These are phyloP conservation scores for Unio pictorum DNA, from an alignment of 2,888 invertebrate genomes.

Conservation along the genomic window DNA sequence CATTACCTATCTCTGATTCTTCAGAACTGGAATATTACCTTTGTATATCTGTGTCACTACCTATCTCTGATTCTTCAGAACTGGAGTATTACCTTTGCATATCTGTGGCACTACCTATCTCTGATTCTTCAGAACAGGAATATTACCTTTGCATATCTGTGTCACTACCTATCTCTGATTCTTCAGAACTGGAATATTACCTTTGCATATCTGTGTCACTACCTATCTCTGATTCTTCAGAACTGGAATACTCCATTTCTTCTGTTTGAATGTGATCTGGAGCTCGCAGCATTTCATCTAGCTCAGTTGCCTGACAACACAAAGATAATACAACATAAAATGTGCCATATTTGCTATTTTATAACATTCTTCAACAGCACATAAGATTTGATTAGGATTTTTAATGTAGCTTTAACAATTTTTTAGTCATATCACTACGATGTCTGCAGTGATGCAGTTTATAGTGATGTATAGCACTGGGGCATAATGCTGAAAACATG, in stretches of 20 bases:
- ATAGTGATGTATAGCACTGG: no score
- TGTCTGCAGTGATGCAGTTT: no score
- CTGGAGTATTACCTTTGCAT: conserved; percentile 48
- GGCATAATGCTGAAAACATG: no score
- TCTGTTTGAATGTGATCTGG: conserved; percentile 33
- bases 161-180: conserved; percentile 81
- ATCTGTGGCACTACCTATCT: conserved; percentile 79
- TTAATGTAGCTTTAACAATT: no score
- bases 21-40: conserved; percentile 64
- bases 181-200: conserved; percentile 68
- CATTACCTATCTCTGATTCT: conserved; percentile 81
- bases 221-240: conserved; percentile 79
- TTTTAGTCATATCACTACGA: no score
- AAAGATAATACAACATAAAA: background rate
- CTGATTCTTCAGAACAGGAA: conserved; percentile 75
- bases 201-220: conserved; percentile 74
- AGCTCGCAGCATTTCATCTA: background rate
- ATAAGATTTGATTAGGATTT: no score
- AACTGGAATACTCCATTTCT: conserved; percentile 53
- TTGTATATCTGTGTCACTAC: conserved; percentile 76
- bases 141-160: conserved; percentile 68
- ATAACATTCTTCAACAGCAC: no score
- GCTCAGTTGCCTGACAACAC: background rate
- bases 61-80: conserved; percentile 78
- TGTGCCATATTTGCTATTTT: background rate